Evolutionary conservation across 1,140 invertebrate genomes (phyloP), one percentile per base, ranked within the genome.

Genomic region (Papilio glaucus): DNA sequence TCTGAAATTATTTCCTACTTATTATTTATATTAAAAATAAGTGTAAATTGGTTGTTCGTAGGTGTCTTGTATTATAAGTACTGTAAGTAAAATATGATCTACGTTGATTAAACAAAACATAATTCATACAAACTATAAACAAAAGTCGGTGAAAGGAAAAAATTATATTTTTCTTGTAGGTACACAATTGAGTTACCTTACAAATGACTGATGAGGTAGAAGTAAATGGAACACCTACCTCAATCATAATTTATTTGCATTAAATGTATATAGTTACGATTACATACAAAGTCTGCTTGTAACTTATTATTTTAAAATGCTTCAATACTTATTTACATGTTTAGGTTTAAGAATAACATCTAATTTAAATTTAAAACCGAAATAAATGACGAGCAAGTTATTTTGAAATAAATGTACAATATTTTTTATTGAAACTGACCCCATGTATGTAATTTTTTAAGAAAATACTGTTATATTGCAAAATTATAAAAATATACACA

Each of bases 171-270:
- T 57, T 57, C 21, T 24, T 21, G 18, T 39, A 37, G 62, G 15
- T 18, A 65, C 15, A 65, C 21, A 37, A 24, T 41, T 38, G 4
- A 6, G 60, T 33, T 37, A 41, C 37, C 62, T 39, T n/a, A 65
- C 33, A 33, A 61, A 65, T 65, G 62, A 65, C 62, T 65, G 62
- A 65, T 65, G 62, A 65, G 29, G 62, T 61, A 65, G 62, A 21
- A 38, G n/a, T 26, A 60, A 38, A n/a, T 65, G 62, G n/a, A 65
- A 65, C 37, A 65, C n/a, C 62, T 65, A 65, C 62, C 62, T 65
- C 62, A 65, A 65, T 65, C 37, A 37, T 65, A 39, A 65, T 65
- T 65, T 65, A 65, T 65, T 65, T 39, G 37, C 18, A 21, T 65
- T 65, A 37, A 65, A 12, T 57, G 49, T 57, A 57, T 57, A 57